Evolutionary conservation across 2,113 vertebrate genomes (phyloP), one percentile per base, ranked within the genome.

Genomic region (Seriola rivoliana): DNA sequence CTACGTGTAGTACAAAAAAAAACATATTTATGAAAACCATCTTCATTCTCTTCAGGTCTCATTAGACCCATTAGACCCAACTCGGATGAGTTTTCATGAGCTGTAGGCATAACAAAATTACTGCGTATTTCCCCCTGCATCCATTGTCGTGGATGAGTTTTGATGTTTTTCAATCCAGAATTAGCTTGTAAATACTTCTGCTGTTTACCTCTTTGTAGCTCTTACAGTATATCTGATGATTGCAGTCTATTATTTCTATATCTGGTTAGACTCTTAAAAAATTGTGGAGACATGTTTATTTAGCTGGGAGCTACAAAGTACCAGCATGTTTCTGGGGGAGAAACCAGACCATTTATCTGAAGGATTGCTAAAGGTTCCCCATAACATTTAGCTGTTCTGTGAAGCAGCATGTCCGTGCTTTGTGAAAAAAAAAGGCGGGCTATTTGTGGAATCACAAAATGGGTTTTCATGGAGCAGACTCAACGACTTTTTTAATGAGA

Each of bases 391-490:
- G 57, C 75, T 66, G 55, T 50, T 65, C 16, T 1, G 8, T 71
- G 52, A 71, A 59, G 65, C 62, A 78, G 78, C 71, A 77, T 52
- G 54, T 69, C 44, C 46, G 44, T 71, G 65, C 50, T 86, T 77
- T 64, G 19, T 40, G 8, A 38, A 38, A 38, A 42, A 10, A 62
- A 77, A 82, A 75, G 3, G 17, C 11, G 32, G 52, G 11, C 66
- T 79, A 70, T 82, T 84, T 82, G 54, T 73, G 57, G 60, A 85
- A 76, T 83, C 63, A 72, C 71, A 86, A 75, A 29, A 88, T 71
- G 52, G 65, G 29, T 76, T 79, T 81, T 66, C 50, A 78, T 62
- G 29, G n/a, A 54, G 71, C 11, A 74, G 14, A 65, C 59, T 84
- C 8, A 32, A 67, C 60, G 17, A 4, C 1, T 69, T 65, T 84